Conservation (phyloP, 2,113 vertebrate genomes). For the Stigmatopora argus region DNA sequence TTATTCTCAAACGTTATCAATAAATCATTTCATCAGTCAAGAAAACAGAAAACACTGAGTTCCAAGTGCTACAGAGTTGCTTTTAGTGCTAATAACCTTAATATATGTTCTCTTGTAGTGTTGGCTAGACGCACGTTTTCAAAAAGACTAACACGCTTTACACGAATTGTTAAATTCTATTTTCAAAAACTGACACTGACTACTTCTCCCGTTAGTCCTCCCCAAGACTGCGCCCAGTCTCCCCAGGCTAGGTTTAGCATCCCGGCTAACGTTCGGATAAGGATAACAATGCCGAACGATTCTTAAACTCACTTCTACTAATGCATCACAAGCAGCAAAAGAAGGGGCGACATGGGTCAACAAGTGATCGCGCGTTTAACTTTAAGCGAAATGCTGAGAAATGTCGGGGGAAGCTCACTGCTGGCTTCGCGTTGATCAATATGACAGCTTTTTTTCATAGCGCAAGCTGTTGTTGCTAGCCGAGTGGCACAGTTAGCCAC, state of each 20-base stretch:
- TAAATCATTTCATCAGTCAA: neutral
- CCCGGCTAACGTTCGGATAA: slow-evolving; percentile 54
- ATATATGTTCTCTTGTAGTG: neutral
- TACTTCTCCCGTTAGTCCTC: slow-evolving; percentile 22
- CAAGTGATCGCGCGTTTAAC: neutral
- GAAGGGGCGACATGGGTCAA: neutral
- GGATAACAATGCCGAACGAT: slow-evolving; percentile 45
- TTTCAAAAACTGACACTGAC: neutral
- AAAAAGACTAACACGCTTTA: neutral
- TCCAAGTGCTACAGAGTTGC: too few species aligned
- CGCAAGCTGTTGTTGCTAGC: slow-evolving; percentile 54
- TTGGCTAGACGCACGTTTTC: neutral
- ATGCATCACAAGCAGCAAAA: neutral
- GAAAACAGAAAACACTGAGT: slow-evolving; percentile 1
- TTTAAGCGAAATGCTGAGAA: neutral
- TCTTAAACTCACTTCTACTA: slow-evolving; percentile 23
- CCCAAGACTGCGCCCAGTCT: slow-evolving; percentile 48
- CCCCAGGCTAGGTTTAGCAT: slow-evolving; percentile 48
- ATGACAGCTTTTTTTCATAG: slow-evolving; percentile 32
- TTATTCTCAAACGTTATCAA: neutral
- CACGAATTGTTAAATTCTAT: neutral
- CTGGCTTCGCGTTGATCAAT: slow-evolving; percentile 33
- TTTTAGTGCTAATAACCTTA: neutral
- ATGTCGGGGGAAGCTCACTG: slow-evolving; percentile 2
- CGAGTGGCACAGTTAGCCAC: slow-evolving; percentile 26